These are phyloP conservation scores for Actinostola sp. DNA, from an alignment of 92 coral and sea anemone species.

Conservation along the genomic window DNA sequence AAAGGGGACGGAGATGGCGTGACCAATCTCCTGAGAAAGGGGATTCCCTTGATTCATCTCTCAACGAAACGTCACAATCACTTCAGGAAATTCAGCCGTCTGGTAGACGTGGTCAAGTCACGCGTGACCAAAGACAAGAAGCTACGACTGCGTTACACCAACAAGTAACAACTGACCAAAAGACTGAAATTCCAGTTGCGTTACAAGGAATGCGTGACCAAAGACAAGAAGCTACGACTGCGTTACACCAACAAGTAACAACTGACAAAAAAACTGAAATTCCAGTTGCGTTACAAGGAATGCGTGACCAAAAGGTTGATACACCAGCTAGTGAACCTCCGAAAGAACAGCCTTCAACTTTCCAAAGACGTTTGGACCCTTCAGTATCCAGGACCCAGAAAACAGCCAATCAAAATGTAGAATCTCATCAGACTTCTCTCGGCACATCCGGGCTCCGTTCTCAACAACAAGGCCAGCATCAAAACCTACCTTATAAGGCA, in stretches of 20 bases:
- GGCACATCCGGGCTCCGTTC: neutral
- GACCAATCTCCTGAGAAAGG: conserved; percentile 47
- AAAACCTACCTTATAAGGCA: conserved; percentile 34
- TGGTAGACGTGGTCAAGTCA: conserved; percentile 9
- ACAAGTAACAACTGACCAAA: neutral
- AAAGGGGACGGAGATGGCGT: conserved; percentile 78
- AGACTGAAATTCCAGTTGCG: neutral
- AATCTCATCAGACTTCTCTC: conserved; percentile 23
- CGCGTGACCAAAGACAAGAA: conserved; percentile 12
- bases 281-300: neutral
- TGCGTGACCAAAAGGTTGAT: conserved; percentile 5
- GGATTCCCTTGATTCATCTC: conserved; percentile 33
- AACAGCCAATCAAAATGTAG: neutral
- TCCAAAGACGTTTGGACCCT: neutral
- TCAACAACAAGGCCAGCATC: conserved; percentile 26
- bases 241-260: conserved; percentile 7
- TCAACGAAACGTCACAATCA: neutral
- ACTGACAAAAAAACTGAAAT: neutral
- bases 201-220: conserved; percentile 14
- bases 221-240: conserved; percentile 13
- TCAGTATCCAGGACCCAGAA: neutral
- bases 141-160: conserved; percentile 22
- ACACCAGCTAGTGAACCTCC: neutral
- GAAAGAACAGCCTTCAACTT: neutral
- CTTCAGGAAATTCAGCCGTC: conserved; percentile 7